Evolutionary conservation across 2,888 invertebrate genomes (phyloP).

Genomic region (Spodoptera exigua): DNA sequence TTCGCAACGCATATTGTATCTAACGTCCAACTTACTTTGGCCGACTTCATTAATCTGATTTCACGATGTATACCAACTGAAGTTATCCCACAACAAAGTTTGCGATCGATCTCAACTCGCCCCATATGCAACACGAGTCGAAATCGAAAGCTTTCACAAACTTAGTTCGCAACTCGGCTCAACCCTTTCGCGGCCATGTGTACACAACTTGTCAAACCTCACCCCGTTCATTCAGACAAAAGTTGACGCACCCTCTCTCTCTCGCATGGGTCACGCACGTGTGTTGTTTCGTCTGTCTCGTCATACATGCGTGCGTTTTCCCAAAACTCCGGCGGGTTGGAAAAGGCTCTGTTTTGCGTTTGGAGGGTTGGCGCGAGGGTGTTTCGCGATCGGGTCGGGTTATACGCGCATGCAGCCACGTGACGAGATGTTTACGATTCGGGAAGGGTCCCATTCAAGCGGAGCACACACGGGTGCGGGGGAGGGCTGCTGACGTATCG

Average conservation of each 20-base stretch:
- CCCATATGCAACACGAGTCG: constrained; percentile 85
- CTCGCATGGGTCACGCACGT: constrained; percentile 78
- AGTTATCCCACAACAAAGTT: constrained; percentile 70
- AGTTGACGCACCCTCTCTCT: constrained; percentile 76
- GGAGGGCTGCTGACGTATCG: constrained; percentile 59
- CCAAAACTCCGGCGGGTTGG: constrained; percentile 64
- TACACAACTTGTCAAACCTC: constrained; percentile 81
- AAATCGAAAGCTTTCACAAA: constrained; percentile 83
- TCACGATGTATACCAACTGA: constrained; percentile 68
- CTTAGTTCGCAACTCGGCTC: constrained; percentile 78
- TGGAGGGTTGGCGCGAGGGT: constrained; percentile 52
- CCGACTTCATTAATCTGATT: constrained; percentile 62
- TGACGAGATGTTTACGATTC: constrained; percentile 71
- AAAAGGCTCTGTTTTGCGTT: constrained; percentile 51
- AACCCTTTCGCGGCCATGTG: constrained; percentile 84
- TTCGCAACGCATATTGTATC: constrained; percentile 54
- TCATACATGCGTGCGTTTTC: constrained; percentile 77
- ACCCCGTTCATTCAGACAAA: constrained; percentile 84
- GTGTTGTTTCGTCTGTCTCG: constrained; percentile 77
- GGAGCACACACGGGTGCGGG: constrained; percentile 60
- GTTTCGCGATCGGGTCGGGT: constrained; percentile 64
- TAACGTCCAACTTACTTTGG: constrained; percentile 39
- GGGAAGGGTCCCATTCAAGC: constrained; percentile 78
- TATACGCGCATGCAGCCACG: constrained; percentile 70
- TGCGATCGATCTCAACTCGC: constrained; percentile 78